Percentiles rank a stretch among this genome's conserved stretches.
Conservation (phyloP, 2,113 vertebrate species). For the Paracyprichromis sp. region DNA sequence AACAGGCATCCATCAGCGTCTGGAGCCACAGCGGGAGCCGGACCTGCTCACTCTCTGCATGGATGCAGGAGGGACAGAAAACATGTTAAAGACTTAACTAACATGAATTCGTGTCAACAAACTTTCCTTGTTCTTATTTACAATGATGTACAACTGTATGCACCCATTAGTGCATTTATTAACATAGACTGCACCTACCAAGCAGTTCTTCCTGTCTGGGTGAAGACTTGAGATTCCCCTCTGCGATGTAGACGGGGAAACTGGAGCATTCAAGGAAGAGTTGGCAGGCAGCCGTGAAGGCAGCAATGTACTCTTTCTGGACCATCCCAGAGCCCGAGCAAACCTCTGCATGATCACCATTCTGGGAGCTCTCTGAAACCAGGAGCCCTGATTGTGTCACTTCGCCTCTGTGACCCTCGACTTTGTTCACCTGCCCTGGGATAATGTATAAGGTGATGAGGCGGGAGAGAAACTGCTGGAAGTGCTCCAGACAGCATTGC, state of each 20-base stretch:
- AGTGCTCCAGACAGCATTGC: constrained; percentile 94
- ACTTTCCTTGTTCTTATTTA: background rate
- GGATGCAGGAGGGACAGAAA: background rate
- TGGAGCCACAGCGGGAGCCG: constrained; percentile 87
- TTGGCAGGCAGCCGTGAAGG: constrained; percentile 93
- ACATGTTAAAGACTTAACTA: background rate
- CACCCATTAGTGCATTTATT: background rate
- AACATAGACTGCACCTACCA: constrained; percentile 37
- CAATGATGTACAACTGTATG: background rate
- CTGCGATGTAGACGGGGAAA: constrained; percentile 96
- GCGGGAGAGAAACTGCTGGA: constrained; percentile 89
- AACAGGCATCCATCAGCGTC: constrained; percentile 91
- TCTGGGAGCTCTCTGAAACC: constrained; percentile 26
- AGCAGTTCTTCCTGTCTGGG: constrained; percentile 75
- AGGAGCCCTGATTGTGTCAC: constrained; percentile 38
- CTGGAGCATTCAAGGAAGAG: constrained; percentile 97
- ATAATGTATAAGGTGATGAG: constrained; percentile 85
- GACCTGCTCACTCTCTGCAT: constrained; percentile 80
- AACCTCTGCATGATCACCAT: constrained; percentile 33
- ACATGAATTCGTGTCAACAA: background rate
- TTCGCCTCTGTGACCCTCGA: constrained; percentile 54
- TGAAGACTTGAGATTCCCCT: constrained; percentile 86
- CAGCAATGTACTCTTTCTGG: constrained; percentile 80
- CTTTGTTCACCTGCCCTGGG: constrained; percentile 62
- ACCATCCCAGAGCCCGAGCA: constrained; percentile 32